A percentile compares a stretch with the other conserved stretches of the same genome.
These are phyloP conservation scores for Nebria brevicollis DNA, from an alignment of 2,888 invertebrate genomes.

Conservation along the genomic window DNA sequence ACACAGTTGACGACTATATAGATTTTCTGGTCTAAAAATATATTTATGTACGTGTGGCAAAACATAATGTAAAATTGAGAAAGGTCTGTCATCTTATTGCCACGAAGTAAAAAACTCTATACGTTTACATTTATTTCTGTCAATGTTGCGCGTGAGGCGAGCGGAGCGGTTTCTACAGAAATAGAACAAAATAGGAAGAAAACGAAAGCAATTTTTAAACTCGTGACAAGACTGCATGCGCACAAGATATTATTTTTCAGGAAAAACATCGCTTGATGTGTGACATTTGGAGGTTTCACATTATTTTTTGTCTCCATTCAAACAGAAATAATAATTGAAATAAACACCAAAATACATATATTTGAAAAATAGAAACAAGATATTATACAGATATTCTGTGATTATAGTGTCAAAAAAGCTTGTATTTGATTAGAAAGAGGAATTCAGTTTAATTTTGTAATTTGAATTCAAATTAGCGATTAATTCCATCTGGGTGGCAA, in stretches of 20 bases:
- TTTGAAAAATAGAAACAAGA: too few species aligned
- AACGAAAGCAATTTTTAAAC: conserved; percentile 19
- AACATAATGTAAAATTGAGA: conserved; percentile 19
- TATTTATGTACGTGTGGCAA: background rate
- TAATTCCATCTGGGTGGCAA: too few species aligned
- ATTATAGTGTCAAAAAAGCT: too few species aligned
- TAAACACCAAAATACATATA: too few species aligned
- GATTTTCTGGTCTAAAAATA: background rate
- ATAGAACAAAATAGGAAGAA: conserved; percentile 8
- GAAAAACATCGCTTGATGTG: conserved; percentile 25
- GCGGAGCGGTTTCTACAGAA: background rate
- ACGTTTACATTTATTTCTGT: conserved; percentile 18
- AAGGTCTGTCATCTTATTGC: conserved; percentile 10
- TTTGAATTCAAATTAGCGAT: too few species aligned
- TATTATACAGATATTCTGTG: too few species aligned
- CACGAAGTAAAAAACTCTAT: background rate
- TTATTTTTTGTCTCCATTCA: background rate
- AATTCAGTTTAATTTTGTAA: too few species aligned
- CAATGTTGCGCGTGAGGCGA: conserved; percentile 11
- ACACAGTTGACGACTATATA: background rate
- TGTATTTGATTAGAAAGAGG: too few species aligned
- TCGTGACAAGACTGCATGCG: conserved; percentile 16
- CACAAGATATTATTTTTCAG: background rate
- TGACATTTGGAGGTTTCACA: background rate
- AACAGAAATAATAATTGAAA: too few species aligned